Conservation (phyloP, 2,113 vertebrate species). For the Dasyurus viverrinus region DNA sequence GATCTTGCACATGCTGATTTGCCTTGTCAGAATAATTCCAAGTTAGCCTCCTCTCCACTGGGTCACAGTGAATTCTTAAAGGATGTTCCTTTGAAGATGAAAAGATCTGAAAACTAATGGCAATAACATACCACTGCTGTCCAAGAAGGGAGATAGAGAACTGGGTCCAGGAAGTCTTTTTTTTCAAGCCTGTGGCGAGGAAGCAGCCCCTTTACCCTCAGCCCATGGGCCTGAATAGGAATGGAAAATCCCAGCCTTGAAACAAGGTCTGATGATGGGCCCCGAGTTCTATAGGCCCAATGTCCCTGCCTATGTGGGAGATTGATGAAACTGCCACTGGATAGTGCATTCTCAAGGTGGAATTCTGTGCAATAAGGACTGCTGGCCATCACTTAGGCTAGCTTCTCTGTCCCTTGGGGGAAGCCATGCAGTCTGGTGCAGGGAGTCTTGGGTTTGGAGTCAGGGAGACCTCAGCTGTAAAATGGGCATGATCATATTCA, state of each 20-base stretch:
- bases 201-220: too few relatives aligned
- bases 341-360: neutral
- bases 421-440: neutral
- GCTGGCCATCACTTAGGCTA: slow-evolving; percentile 8
- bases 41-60: too few relatives aligned
- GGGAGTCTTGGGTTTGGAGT: neutral
- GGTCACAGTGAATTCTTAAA: too few relatives aligned
- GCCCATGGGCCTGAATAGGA: neutral
- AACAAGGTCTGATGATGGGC: neutral
- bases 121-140: too few relatives aligned
- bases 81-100: too few relatives aligned
- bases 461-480: neutral
- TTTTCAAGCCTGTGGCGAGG: neutral
- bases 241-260: rapidly evolving
- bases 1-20: too few relatives aligned
- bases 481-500: neutral
- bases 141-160: too few relatives aligned
- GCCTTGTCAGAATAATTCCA: too few relatives aligned
- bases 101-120: too few relatives aligned
- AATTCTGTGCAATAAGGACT: slow-evolving; percentile 6
- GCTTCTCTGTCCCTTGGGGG: slow-evolving; percentile 25
- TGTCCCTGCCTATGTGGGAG: rapidly evolving
- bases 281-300: neutral
- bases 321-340: neutral
- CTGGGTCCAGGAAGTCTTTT: too few relatives aligned